phyloP scores from a whole-genome alignment of 2,113 vertebrate genomes.

The Falco punctatus region DNA sequence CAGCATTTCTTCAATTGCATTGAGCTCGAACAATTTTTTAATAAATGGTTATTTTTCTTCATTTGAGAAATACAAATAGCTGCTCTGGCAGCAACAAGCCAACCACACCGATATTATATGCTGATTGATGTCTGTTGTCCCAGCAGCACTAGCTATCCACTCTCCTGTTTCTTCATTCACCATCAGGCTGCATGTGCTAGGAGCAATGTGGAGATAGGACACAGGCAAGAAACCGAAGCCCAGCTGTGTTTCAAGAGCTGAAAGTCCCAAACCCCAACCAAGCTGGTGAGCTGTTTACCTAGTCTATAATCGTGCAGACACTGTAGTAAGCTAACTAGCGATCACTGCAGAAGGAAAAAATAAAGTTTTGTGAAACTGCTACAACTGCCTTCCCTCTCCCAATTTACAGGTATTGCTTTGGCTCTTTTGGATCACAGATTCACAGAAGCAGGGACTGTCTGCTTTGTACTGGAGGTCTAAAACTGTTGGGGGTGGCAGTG shows the following conservation, averaged over 20 bases:
- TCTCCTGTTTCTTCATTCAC: background rate
- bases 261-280: background rate
- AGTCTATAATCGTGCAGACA: background rate
- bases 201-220: background rate
- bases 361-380: background rate
- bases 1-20: background rate
- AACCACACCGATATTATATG: background rate
- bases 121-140: background rate
- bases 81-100: background rate
- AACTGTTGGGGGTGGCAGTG: fast-evolving
- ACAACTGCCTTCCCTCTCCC: background rate
- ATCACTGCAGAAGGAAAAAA: background rate
- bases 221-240: background rate
- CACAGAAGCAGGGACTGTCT: background rate
- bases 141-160: background rate
- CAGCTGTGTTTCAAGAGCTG: background rate
- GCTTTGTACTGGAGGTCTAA: background rate
- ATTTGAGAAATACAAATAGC: background rate
- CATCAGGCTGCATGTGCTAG: background rate
- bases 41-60: background rate
- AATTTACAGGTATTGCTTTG: background rate
- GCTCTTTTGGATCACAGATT: background rate
- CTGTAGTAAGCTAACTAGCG: background rate
- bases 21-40: background rate
- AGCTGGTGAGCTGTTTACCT: background rate